Evolutionary conservation across 2,113 vertebrate genomes (phyloP).

Genomic region (Seriola dumerili): DNA sequence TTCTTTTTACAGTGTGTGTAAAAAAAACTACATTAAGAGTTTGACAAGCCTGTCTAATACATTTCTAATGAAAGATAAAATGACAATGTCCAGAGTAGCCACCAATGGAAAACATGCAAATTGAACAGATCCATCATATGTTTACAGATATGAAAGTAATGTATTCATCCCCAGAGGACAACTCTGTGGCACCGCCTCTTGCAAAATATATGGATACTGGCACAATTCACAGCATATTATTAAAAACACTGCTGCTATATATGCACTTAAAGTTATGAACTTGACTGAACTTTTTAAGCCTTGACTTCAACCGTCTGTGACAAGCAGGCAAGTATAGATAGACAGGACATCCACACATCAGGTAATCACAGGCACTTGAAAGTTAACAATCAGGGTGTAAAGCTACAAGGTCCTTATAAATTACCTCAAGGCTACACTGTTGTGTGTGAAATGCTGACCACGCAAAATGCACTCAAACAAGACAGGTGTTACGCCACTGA

Average conservation of each 20-base stretch:
- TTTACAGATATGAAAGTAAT: conserved; percentile 7
- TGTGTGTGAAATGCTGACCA: conserved; percentile 24
- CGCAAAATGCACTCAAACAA: conserved; percentile 31
- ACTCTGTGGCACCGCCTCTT: not conserved
- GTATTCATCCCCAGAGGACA: not conserved
- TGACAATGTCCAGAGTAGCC: not conserved
- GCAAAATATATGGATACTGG: not conserved
- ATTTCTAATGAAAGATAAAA: conserved; percentile 8
- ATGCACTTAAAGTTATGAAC: not conserved
- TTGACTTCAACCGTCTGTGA: not conserved
- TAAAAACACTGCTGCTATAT: not conserved
- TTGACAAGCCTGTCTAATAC: conserved; percentile 10
- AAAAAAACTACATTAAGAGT: conserved; percentile 31
- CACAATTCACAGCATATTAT: not conserved
- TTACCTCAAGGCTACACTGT: not conserved
- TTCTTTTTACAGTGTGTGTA: not conserved
- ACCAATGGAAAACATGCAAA: conserved; percentile 10
- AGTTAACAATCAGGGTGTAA: not conserved
- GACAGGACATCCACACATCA: not conserved
- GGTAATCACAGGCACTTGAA: not conserved
- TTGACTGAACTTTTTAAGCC: not conserved
- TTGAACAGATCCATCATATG: conserved; percentile 24
- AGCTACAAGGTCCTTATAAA: conserved; percentile 1
- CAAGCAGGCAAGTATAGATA: not conserved
- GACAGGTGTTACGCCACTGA: conserved; percentile 18